These are phyloP conservation scores for Gadus macrocephalus DNA, from an alignment of 2,113 vertebrate species.

Conservation along the genomic window DNA sequence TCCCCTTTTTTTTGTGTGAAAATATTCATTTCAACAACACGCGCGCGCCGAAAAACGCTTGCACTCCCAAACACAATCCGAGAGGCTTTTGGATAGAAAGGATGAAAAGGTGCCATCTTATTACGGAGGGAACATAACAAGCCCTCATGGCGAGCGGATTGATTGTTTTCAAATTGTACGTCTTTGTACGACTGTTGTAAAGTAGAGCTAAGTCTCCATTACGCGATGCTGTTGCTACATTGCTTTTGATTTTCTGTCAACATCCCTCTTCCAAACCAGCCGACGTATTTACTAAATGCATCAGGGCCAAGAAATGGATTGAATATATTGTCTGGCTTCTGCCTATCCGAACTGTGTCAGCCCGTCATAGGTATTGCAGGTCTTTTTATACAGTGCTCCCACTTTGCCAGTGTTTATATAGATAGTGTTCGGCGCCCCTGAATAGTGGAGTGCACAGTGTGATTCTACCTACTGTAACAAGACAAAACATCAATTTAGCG, in stretches of 20 bases:
- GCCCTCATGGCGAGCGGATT: conserved; percentile 70
- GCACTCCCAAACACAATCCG: conserved; percentile 51
- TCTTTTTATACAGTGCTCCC: conserved; percentile 43
- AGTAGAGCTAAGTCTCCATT: conserved; percentile 77
- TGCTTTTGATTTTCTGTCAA: conserved; percentile 79
- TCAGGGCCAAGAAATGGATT: conserved; percentile 63
- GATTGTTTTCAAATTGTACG: conserved; percentile 76
- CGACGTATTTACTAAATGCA: conserved; percentile 70
- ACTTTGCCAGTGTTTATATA: conserved; percentile 61
- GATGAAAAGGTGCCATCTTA: conserved; percentile 68
- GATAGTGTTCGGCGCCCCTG: conserved; percentile 50
- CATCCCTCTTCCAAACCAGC: conserved; percentile 70
- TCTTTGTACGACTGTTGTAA: conserved; percentile 76
- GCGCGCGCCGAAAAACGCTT: not conserved
- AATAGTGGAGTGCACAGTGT: conserved; percentile 52
- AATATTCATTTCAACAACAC: no score
- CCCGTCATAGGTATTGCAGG: conserved; percentile 54
- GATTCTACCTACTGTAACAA: conserved; percentile 51
- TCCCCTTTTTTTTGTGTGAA: conserved; percentile 24
- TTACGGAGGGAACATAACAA: conserved; percentile 73
- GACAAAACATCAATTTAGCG: conserved; percentile 56
- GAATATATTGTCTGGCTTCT: conserved; percentile 62
- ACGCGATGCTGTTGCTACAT: conserved; percentile 63
- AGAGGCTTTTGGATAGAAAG: not conserved
- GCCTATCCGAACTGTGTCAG: conserved; percentile 63